Base-by-base conservation (phyloP, 2,797 vertebrate species). In the Scolopax bukidnonensis region DNA sequence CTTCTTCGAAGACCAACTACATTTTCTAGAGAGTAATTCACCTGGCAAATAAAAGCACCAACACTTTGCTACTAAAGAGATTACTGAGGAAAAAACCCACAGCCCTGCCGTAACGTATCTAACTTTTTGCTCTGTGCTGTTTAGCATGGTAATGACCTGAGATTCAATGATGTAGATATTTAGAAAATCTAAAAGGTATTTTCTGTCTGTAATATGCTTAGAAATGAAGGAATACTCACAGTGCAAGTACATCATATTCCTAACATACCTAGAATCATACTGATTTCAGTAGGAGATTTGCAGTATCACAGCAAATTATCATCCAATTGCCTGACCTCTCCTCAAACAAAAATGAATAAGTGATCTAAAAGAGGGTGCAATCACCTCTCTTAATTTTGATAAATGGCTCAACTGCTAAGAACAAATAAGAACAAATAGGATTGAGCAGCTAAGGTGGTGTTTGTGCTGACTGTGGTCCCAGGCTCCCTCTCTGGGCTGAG, bases 1-100 rank as follows among this genome's bases (percentile, higher is more conserved):
- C 14, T 47, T 80, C 74, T 84, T 93, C 71, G 86, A 92, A 89
- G 64, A 80, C 30, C 17, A 63, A 24, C 38, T 74, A 24, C 85
- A 63, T 95, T 93, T 96, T 91, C 21, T 67, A 33, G 70, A 67
- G 47, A 68, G n/a, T 20, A 64, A 81, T 76, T 91, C n/a, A 93
- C 28, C 64, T 77, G 53, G 43, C 71, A 85, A 91, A 79, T 20
- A 70, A 74, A 94, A 83, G 41, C 2, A 3, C 27, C 38, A 17
- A 50, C 40, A 36, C 18, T 78, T 92, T 71, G 16, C 38, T 56
- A 59, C 41, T 84, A 68, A 71, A 68, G 43, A 17, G 48, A 85
- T 82, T 92, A 87, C 68, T 48, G 81, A 73, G 41, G 64, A 88
- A 61, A 87, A 84, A 12, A 1, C 0, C 3, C 38, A 45, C 24